Percentiles rank a stretch among this genome's conserved stretches.
phyloP scores from a whole-genome alignment of 2,113 vertebrate species.

The Callionymus lyra region DNA sequence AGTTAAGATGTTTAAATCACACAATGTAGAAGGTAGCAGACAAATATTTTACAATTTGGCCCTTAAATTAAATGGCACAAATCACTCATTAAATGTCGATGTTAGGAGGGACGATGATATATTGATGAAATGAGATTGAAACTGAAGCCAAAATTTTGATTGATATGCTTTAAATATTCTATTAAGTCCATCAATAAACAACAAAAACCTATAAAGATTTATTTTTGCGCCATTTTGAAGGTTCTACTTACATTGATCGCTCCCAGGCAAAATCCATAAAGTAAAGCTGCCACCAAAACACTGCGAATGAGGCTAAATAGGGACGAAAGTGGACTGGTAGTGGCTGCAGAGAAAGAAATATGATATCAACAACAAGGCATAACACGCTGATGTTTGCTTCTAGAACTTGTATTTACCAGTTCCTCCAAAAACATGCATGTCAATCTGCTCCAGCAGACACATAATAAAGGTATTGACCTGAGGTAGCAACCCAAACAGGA shows the following conservation, averaged over 20 bases:
- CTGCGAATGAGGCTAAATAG: slow-evolving; percentile 80
- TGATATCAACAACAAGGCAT: neutral
- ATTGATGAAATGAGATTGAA: too few relatives aligned
- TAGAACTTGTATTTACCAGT: slow-evolving; percentile 64
- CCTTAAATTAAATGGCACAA: too few relatives aligned
- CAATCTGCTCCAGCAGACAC: slow-evolving; percentile 87
- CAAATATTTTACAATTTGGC: neutral
- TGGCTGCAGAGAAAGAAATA: slow-evolving; percentile 59
- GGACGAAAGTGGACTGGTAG: slow-evolving; percentile 82
- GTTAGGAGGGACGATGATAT: too few relatives aligned
- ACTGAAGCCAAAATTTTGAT: too few relatives aligned
- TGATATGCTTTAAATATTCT: too few relatives aligned
- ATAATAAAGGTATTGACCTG: slow-evolving; percentile 89
- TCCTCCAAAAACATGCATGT: slow-evolving; percentile 86
- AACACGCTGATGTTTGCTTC: neutral
- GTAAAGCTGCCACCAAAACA: slow-evolving; percentile 71
- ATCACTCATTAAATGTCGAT: too few relatives aligned
- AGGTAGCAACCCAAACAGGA: slow-evolving; percentile 84
- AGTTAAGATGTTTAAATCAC: neutral
- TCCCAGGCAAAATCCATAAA: slow-evolving; percentile 83
- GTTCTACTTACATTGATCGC: slow-evolving; percentile 74
- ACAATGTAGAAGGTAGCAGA: neutral
- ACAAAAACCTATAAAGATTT: too few relatives aligned
- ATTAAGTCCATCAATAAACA: too few relatives aligned
- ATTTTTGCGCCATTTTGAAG: neutral